Conservation (phyloP, 2,797 vertebrate genomes). For the Holocentrus rufus region DNA sequence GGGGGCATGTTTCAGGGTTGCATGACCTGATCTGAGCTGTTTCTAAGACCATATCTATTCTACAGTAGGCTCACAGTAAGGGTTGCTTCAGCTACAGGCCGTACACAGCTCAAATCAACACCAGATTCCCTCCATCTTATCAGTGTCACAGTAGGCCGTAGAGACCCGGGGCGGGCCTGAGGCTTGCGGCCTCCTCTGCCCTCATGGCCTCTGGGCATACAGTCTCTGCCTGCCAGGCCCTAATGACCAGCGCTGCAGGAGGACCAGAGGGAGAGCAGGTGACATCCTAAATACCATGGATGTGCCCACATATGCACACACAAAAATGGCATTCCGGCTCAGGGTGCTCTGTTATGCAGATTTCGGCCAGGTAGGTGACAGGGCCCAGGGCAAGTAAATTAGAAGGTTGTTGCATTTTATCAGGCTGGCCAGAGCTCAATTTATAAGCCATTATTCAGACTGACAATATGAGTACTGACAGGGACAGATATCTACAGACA, state of each 20-base stretch:
- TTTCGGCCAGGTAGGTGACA: conserved; percentile 70
- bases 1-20: neutral
- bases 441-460: conserved; percentile 59
- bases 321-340: conserved; percentile 22
- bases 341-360: conserved; percentile 63
- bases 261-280: conserved; percentile 59
- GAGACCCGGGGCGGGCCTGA: conserved; percentile 70
- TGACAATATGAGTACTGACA: conserved; percentile 56
- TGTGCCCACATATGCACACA: conserved; percentile 19
- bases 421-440: conserved; percentile 53
- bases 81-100: conserved; percentile 11
- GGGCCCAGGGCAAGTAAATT: conserved; percentile 66
- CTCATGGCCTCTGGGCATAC: conserved; percentile 68
- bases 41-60: neutral
- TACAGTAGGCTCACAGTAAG: conserved; percentile 9
- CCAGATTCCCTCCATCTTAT: conserved; percentile 57
- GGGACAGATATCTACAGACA: conserved; percentile 60
- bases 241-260: conserved; percentile 72
- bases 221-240: conserved; percentile 67
- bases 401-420: conserved; percentile 67
- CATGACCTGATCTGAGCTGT: conserved; percentile 29
- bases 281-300: conserved; percentile 61
- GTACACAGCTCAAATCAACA: conserved; percentile 19
- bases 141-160: conserved; percentile 70
- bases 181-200: conserved; percentile 74